Evolutionary conservation across 1,140 invertebrate species (phyloP).

Genomic region (Teleopsis dalmanni): DNA sequence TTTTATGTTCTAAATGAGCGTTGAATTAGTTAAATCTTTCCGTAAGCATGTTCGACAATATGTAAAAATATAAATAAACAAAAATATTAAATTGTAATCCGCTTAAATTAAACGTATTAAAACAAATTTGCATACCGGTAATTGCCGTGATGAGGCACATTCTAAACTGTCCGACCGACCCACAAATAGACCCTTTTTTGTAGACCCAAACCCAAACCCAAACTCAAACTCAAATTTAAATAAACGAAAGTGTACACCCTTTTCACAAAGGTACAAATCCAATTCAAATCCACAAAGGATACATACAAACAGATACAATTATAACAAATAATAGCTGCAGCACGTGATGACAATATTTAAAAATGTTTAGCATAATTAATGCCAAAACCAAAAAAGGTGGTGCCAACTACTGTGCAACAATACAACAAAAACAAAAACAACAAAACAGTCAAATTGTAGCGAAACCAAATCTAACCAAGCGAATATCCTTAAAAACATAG

Average conservation of each 20-base stretch:
- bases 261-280: conserved; percentile 2
- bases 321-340: conserved; percentile 8
- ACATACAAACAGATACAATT: neutral
- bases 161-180: no score
- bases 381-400: conserved; percentile 12
- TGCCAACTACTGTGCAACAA: no score
- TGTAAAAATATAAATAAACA: conserved; percentile 23
- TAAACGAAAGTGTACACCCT: conserved; percentile 2
- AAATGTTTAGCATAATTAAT: conserved; percentile 44
- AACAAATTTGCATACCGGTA: conserved; percentile 43
- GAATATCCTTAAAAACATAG: neutral
- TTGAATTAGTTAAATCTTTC: no score
- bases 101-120: conserved; percentile 44
- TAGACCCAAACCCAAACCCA: neutral
- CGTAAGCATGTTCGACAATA: no score
- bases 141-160: conserved; percentile 18
- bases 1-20: no score
- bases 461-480: neutral
- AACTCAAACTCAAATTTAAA: neutral
- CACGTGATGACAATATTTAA: conserved; percentile 45
- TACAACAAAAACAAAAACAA: no score
- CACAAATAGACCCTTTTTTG: no score
- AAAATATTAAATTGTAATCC: conserved; percentile 45
- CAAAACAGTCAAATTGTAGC: neutral
- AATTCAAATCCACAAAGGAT: neutral